These are phyloP conservation scores for Chiloscyllium punctatum DNA, from an alignment of 2,797 vertebrate genomes.

Conservation along the genomic window DNA sequence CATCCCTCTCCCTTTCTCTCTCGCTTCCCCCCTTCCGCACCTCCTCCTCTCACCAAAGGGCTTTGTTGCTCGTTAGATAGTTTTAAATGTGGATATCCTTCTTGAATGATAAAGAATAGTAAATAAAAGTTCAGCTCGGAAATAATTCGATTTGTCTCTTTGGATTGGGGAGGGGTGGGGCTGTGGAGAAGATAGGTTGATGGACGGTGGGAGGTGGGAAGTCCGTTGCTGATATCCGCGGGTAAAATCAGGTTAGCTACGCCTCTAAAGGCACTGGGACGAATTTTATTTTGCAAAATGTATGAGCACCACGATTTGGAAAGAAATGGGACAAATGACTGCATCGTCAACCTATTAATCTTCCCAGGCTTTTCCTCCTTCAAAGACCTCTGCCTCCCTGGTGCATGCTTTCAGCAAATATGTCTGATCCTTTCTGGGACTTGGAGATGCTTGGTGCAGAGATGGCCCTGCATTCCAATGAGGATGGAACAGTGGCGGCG, in stretches of 20 bases:
- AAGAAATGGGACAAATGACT: background rate
- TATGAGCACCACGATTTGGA: background rate
- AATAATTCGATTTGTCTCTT: background rate
- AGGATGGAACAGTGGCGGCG: background rate
- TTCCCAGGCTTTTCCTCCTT: background rate
- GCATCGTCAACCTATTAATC: background rate
- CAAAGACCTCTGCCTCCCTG: background rate
- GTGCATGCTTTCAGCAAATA: background rate
- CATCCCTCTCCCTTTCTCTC: constrained; percentile 69
- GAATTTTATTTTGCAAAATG: background rate
- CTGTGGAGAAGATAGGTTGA: background rate
- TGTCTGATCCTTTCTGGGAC: background rate
- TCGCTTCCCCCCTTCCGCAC: constrained; percentile 65
- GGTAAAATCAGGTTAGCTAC: background rate
- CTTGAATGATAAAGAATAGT: background rate
- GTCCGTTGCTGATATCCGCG: background rate
- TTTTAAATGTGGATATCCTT: background rate
- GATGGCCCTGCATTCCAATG: background rate
- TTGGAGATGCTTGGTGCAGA: background rate
- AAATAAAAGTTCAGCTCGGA: background rate
- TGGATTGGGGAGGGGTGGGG: background rate
- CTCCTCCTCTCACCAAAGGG: constrained; percentile 44
- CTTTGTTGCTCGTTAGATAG: background rate
- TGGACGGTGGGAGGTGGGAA: background rate
- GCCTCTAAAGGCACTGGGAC: background rate